Evolutionary conservation across 2,113 vertebrate genomes (phyloP).

Genomic region (Ceyx margarethae): DNA sequence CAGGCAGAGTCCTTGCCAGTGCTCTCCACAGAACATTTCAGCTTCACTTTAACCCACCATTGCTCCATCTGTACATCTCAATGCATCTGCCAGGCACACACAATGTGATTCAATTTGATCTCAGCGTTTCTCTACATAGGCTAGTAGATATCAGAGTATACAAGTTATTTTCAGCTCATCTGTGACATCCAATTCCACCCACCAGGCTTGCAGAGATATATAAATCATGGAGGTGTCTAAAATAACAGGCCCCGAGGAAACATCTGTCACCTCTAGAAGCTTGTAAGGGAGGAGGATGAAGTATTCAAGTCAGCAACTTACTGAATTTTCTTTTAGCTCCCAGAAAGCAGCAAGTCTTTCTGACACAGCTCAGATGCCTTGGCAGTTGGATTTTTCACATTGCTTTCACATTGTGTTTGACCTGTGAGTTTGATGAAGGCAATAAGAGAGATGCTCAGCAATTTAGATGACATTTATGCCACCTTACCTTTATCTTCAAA

Average conservation of each 20-base stretch:
- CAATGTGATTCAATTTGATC: neutral
- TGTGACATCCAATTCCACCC: constrained; percentile 55
- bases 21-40: neutral
- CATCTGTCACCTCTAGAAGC: constrained; percentile 56
- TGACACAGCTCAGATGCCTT: neutral
- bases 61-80: neutral
- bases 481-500: neutral
- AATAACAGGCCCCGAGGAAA: constrained; percentile 62
- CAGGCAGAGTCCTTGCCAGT: neutral
- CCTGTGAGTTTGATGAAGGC: neutral
- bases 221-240: constrained; percentile 56
- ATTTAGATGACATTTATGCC: neutral
- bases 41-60: neutral
- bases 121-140: neutral
- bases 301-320: neutral
- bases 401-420: neutral
- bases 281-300: constrained; percentile 15
- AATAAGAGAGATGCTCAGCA: neutral
- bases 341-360: neutral
- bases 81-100: neutral
- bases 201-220: constrained; percentile 48
- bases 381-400: neutral
- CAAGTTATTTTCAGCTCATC: constrained; percentile 48
- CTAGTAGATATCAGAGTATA: neutral
- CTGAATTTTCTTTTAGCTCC: neutral